Base-by-base conservation (phyloP, 2,797 vertebrate species). In the Argya squamiceps region DNA sequence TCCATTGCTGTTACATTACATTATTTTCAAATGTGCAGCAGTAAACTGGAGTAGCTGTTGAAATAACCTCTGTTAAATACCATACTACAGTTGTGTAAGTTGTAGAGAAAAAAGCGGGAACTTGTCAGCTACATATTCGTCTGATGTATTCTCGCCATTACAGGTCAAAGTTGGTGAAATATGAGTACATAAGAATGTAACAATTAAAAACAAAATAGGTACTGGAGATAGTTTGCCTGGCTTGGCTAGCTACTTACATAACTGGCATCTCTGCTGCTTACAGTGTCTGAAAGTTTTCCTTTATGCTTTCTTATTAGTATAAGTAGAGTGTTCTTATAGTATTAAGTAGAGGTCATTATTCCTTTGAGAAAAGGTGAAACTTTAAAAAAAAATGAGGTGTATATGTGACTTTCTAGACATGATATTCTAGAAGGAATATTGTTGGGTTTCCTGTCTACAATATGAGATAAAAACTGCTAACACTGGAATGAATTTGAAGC, bases 1-100 rank as follows among this genome's bases (percentile, higher is more conserved):
- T 52, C 76, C 44, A 34, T 36, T 87, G 58, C 44, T 88, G 37
- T 91, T 92, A 47, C 44, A 63, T 79, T 82, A 50, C 80, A 49
- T 88, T 3, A 36, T 92, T 96, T 91, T 92, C n/a, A 46, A 34
- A 60, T 53, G 20, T 39, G 17, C 26, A 59, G 10, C 10, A 59
- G 27, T 49, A 58, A 87, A 68, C 37, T 77, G 49, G 43, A 26
- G 12, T 71, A 70, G 46, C 56, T 80, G 41, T 85, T 83, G 44
- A 90, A 94, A 47, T 64, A 53, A 19, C 47, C 20, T 46, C 16
- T 9, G 2, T 55, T 92, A 91, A 75, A 56, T 8, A 59, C 13
- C 4, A 11, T 39, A 10, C 3, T 83, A 21, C 22, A 41, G 5
- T 36, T 79, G 9, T 47, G 52, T 52, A 70, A 79, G 52, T 41